Evolutionary conservation across 2,113 vertebrate species (phyloP).

Genomic region (Morone chrysops): DNA sequence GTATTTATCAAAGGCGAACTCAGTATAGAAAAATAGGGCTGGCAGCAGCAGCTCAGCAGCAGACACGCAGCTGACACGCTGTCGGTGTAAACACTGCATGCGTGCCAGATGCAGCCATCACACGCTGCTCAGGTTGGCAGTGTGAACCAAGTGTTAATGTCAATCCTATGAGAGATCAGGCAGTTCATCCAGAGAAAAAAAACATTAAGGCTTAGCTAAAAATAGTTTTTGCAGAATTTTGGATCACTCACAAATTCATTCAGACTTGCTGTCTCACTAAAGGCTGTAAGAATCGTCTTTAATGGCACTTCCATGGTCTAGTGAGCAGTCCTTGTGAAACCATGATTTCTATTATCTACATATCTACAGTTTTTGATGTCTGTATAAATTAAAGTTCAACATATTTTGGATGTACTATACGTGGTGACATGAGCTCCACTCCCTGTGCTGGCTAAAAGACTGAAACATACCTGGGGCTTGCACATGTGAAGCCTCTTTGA

Average conservation of each 20-base stretch:
- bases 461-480: not conserved
- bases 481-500: constrained; percentile 11
- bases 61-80: too few species aligned
- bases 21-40: too few species aligned
- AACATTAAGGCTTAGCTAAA: constrained; percentile 72
- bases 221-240: constrained; percentile 68
- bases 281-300: constrained; percentile 75
- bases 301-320: constrained; percentile 80
- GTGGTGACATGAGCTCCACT: constrained; percentile 42
- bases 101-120: too few species aligned
- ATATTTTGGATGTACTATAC: constrained; percentile 50
- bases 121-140: too few species aligned
- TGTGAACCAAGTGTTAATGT: constrained; percentile 20
- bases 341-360: constrained; percentile 72
- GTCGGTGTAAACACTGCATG: too few species aligned
- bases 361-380: constrained; percentile 75
- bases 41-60: too few species aligned
- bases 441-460: constrained; percentile 1
- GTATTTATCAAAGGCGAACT: too few species aligned
- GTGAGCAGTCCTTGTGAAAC: constrained; percentile 73
- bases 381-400: constrained; percentile 65
- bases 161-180: constrained; percentile 58
- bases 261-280: constrained; percentile 71
- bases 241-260: constrained; percentile 63
- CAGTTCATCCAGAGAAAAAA: constrained; percentile 60